These are phyloP conservation scores for Thymelicus acteon DNA, from an alignment of 2,888 invertebrate genomes.

Conservation along the genomic window DNA sequence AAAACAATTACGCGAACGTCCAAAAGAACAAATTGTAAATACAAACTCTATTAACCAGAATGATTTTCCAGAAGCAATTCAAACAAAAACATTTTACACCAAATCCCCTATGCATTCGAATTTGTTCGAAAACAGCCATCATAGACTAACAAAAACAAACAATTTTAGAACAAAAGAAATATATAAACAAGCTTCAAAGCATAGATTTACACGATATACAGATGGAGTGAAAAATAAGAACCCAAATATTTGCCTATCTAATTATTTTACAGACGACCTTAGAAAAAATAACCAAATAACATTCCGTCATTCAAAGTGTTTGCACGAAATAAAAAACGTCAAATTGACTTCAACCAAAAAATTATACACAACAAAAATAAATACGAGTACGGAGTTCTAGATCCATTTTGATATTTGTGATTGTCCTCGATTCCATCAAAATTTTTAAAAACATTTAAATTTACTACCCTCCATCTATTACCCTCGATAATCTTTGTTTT, in stretches of 20 bases:
- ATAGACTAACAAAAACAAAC: slow-evolving; percentile 27
- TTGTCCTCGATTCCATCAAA: neutral
- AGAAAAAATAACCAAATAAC: neutral
- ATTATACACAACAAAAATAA: no score
- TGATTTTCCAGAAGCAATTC: slow-evolving; percentile 3
- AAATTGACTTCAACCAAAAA: no score
- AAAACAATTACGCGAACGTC: no score
- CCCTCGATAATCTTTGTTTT: slow-evolving; percentile 13
- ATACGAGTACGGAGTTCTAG: no score
- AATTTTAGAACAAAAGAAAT: slow-evolving; percentile 5
- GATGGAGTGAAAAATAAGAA: slow-evolving; percentile 1
- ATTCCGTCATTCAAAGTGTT: neutral
- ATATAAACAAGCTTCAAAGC: slow-evolving; percentile 40
- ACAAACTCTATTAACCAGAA: slow-evolving; percentile 15
- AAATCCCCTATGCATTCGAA: slow-evolving; percentile 16
- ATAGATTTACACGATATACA: neutral
- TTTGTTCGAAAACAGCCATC: slow-evolving; percentile 29
- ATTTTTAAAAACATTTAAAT: neutral
- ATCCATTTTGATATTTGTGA: no score
- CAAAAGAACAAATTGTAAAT: slow-evolving; percentile 1
- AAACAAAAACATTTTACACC: slow-evolving; percentile 28
- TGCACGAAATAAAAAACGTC: no score
- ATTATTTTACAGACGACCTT: neutral
- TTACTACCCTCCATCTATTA: neutral
- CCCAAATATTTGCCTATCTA: neutral